Percentiles rank a stretch among this genome's conserved stretches.
Conservation (phyloP, 2,113 vertebrate genomes). For the Turnix velox region DNA sequence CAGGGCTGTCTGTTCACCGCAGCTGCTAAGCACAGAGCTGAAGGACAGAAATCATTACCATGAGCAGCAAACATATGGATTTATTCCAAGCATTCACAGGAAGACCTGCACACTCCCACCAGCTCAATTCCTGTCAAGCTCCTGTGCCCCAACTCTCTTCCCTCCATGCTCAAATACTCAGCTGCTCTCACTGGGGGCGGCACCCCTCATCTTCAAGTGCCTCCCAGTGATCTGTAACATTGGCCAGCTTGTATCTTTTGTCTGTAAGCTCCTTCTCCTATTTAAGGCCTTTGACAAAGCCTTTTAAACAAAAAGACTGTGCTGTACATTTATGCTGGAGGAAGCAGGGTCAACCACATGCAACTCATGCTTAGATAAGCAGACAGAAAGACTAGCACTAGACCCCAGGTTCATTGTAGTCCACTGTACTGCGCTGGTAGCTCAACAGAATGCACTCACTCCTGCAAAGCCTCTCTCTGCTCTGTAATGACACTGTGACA, state of each 20-base stretch:
- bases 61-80: background rate
- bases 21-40: background rate
- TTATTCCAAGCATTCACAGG: background rate
- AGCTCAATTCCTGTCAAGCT: background rate
- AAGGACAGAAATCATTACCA: background rate
- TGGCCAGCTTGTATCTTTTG: background rate
- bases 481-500: background rate
- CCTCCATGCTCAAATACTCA: background rate
- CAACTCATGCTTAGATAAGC: background rate
- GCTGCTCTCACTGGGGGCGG: background rate
- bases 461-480: background rate
- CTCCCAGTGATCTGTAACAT: background rate
- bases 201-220: background rate
- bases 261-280: background rate
- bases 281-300: background rate
- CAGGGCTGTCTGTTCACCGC: background rate
- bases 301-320: background rate
- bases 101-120: background rate
- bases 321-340: rapidly evolving
- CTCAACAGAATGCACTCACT: rapidly evolving
- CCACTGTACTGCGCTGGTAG: background rate
- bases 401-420: background rate
- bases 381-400: background rate
- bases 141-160: background rate
- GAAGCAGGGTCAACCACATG: background rate